phyloP scores from a whole-genome alignment of 2,113 vertebrate species.

The Morone saxatilis region DNA sequence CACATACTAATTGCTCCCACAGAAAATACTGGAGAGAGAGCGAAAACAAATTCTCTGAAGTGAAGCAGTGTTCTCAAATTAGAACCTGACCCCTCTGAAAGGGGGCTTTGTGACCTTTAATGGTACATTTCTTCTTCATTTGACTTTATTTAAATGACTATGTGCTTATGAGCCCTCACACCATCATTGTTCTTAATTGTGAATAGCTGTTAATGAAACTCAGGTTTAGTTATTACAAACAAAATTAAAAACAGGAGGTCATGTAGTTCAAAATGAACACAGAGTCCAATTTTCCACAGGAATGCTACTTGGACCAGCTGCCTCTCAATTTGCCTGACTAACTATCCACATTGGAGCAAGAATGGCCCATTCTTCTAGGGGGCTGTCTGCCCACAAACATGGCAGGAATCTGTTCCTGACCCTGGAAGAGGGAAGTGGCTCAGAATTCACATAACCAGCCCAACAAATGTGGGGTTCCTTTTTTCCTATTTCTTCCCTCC shows the following conservation, averaged over 20 bases:
- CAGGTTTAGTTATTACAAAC: neutral
- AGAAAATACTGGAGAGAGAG: conserved; percentile 23
- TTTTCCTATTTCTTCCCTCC: neutral
- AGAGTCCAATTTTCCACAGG: conserved; percentile 64
- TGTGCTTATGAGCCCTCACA: neutral
- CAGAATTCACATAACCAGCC: neutral
- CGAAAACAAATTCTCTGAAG: conserved; percentile 37
- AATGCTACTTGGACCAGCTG: conserved; percentile 45
- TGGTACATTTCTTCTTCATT: neutral
- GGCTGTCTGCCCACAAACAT: conserved; percentile 71
- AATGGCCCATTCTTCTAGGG: conserved; percentile 44
- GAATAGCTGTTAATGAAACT: neutral
- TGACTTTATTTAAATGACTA: neutral
- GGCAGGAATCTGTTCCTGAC: conserved; percentile 66
- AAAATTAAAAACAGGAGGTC: conserved; percentile 28
- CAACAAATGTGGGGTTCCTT: conserved; percentile 34
- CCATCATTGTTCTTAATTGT: neutral
- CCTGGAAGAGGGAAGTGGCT: conserved; percentile 47
- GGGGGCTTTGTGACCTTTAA: neutral
- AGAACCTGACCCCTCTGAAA: conserved; percentile 11
- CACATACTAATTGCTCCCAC: neutral
- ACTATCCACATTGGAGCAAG: conserved; percentile 30
- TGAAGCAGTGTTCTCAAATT: conserved; percentile 34
- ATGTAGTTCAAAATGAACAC: conserved; percentile 38
- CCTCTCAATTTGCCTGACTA: conserved; percentile 47